phyloP scores from a whole-genome alignment of 2,888 invertebrate genomes.

The Cataglyphis albicans region DNA sequence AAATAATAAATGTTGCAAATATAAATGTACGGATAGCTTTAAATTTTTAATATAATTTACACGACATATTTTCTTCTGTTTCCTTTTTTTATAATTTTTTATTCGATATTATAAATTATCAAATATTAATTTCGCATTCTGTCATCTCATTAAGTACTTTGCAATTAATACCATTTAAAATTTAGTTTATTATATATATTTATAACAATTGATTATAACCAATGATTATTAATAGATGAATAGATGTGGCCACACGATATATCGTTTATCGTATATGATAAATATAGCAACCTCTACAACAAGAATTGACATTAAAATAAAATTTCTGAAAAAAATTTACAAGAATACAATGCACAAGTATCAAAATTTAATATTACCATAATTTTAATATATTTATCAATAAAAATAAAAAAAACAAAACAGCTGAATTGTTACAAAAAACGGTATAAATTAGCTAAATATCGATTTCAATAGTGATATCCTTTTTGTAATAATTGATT shows the following conservation, averaged over 20 bases:
- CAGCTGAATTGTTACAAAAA: slow-evolving; percentile 13
- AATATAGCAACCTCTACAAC: neutral
- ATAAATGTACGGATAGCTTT: neutral
- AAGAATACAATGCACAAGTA: neutral
- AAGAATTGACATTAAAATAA: neutral
- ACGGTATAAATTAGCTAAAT: neutral
- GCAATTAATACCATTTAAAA: neutral
- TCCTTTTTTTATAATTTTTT: neutral
- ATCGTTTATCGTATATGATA: neutral
- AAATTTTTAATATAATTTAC: slow-evolving; percentile 1
- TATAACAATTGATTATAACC: neutral
- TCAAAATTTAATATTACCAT: neutral
- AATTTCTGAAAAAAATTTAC: neutral
- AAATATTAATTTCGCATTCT: neutral
- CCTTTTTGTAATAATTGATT: neutral
- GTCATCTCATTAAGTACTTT: neutral
- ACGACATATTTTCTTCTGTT: neutral
- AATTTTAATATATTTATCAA: neutral
- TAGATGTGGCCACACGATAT: neutral
- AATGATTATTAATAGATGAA: neutral
- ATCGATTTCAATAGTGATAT: neutral
- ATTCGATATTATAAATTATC: neutral
- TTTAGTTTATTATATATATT: neutral
- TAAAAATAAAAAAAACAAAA: neutral
- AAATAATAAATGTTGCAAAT: neutral